A percentile compares a stretch with the other conserved stretches of the same genome.
These are phyloP conservation scores for Pelobates cultripes DNA, from an alignment of 2,797 vertebrate genomes.

Conservation along the genomic window DNA sequence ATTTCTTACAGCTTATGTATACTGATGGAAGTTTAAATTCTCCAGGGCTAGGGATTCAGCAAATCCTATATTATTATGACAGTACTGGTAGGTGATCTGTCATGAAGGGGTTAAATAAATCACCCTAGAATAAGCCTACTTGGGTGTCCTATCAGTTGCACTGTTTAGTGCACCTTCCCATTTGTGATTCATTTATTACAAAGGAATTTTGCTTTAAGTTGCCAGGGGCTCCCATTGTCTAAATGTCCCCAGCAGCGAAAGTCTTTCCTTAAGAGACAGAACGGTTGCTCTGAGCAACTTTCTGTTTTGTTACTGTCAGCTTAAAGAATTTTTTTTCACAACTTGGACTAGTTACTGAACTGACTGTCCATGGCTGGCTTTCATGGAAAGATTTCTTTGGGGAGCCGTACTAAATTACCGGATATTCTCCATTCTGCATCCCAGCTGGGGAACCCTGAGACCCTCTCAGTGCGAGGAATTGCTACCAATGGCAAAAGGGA, in stretches of 20 bases:
- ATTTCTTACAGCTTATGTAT: too few species aligned
- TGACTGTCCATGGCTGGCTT: slow-evolving; percentile 32
- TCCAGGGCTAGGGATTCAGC: too few species aligned
- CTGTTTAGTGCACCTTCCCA: too few species aligned
- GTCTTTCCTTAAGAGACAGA: neutral
- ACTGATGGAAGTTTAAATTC: too few species aligned
- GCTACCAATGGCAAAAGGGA: slow-evolving; percentile 11
- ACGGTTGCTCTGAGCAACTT: slow-evolving; percentile 45
- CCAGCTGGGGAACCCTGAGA: slow-evolving; percentile 34
- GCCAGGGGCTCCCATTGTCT: neutral
- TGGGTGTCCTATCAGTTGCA: too few species aligned
- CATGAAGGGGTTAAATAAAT: too few species aligned
- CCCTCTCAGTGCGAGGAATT: slow-evolving; percentile 40
- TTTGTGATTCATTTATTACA: neutral
- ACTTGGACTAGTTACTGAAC: neutral
- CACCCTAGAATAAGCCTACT: too few species aligned
- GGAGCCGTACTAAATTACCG: slow-evolving; percentile 33
- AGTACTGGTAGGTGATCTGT: too few species aligned
- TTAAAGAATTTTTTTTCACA: slow-evolving; percentile 6
- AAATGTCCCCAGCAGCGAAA: neutral
- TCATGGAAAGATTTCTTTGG: neutral
- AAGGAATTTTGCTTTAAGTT: neutral
- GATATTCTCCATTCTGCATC: slow-evolving; percentile 34
- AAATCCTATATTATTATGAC: too few species aligned
- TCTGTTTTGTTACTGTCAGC: slow-evolving; percentile 32